A percentile compares a stretch with the other conserved stretches of the same genome.
These are phyloP conservation scores for Tipula helvola DNA, from an alignment of 2,888 invertebrate genomes.

Conservation along the genomic window DNA sequence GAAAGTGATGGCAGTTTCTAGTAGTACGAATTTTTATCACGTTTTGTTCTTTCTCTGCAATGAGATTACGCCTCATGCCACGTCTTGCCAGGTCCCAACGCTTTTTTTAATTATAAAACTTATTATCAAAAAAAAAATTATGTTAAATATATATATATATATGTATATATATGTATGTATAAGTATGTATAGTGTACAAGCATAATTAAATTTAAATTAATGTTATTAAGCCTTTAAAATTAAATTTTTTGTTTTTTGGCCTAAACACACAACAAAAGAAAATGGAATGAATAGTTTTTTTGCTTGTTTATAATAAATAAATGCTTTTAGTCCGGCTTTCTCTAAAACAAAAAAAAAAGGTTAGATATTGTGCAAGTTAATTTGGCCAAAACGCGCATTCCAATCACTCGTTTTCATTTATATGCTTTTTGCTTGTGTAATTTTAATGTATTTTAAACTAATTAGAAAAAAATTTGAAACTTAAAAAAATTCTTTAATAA, in stretches of 20 bases:
- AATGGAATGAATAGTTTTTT: neutral
- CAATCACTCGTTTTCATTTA: neutral
- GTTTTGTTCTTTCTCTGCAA: neutral
- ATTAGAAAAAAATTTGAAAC: neutral
- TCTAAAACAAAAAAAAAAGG: neutral
- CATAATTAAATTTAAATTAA: neutral
- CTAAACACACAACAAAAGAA: neutral
- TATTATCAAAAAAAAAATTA: neutral
- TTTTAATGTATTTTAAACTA: neutral
- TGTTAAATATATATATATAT: neutral
- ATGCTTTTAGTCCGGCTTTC: neutral
- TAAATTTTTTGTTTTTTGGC: neutral
- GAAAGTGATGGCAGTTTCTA: neutral
- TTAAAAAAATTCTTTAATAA: neutral
- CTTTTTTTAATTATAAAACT: neutral
- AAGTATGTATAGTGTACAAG: too few relatives aligned
- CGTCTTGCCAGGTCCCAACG: neutral
- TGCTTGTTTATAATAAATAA: neutral
- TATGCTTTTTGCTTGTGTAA: neutral
- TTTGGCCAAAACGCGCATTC: neutral
- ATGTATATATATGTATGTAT: neutral
- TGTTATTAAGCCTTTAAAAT: neutral
- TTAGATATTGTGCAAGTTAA: neutral
- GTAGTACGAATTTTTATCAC: neutral
- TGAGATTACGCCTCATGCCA: neutral